Conservation (phyloP, 30 jellyfish, hydroid and myxozoan genomes). For the Chrysaora quinquecirrha region DNA sequence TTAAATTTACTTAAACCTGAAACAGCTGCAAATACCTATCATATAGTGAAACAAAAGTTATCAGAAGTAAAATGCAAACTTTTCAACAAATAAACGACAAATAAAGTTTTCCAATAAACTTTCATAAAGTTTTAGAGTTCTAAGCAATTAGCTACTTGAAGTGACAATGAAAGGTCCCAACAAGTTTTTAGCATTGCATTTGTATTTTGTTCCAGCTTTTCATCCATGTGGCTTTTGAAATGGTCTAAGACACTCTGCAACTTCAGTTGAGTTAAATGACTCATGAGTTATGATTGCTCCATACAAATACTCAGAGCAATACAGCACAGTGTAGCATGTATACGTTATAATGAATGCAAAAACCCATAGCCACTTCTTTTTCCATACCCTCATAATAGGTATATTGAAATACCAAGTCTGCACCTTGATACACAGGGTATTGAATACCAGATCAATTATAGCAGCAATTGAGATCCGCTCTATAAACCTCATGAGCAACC, state of each 20-base stretch:
- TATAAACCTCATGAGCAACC: not conserved
- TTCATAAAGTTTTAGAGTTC: too few species aligned
- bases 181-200: too few species aligned
- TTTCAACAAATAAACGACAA: too few species aligned
- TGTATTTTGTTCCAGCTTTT: not conserved
- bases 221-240: slow-evolving; percentile 10
- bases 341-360: slow-evolving; percentile 16
- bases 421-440: slow-evolving; percentile 24
- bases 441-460: slow-evolving; percentile 33
- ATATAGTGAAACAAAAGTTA: too few species aligned
- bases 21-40: too few species aligned
- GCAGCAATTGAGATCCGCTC: slow-evolving; percentile 34
- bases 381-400: slow-evolving; percentile 66
- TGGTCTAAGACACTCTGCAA: not conserved
- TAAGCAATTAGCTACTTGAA: too few species aligned
- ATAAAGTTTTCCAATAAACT: too few species aligned
- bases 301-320: slow-evolving; percentile 60
- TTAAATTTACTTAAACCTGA: too few species aligned
- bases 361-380: slow-evolving; percentile 60
- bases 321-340: slow-evolving; percentile 52
- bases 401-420: slow-evolving; percentile 62
- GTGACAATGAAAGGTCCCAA: too few species aligned
- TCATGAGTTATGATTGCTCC: slow-evolving; percentile 39
- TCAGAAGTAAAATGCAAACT: too few species aligned
- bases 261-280: not conserved